Evolutionary conservation across 2,113 vertebrate species (phyloP).

Genomic region (Seriola rivoliana): DNA sequence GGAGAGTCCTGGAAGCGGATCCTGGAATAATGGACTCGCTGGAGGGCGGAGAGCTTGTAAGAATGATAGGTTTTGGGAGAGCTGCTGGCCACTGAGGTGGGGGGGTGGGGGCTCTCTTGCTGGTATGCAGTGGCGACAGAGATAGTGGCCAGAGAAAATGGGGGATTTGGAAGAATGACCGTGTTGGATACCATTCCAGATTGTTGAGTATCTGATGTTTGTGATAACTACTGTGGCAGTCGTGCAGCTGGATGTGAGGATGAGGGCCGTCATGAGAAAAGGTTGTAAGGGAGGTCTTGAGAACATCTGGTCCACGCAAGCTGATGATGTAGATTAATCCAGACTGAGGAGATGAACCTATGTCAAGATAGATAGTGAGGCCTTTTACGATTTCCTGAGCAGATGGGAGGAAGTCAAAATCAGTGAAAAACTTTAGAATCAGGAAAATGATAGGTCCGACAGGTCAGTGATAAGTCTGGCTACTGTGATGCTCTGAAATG

Average conservation of each 20-base stretch:
- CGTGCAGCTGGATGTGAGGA: background rate
- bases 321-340: background rate
- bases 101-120: background rate
- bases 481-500: background rate
- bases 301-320: background rate
- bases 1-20: constrained; percentile 59
- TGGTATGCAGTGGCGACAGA: background rate
- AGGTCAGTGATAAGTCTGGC: background rate
- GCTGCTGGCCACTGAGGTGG: constrained; percentile 1
- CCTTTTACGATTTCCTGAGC: background rate
- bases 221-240: constrained; percentile 1
- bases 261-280: background rate
- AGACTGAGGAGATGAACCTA: background rate
- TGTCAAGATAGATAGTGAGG: background rate
- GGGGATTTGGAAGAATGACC: background rate
- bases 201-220: constrained; percentile 24
- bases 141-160: background rate
- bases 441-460: background rate
- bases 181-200: constrained; percentile 9
- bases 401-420: background rate
- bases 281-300: background rate
- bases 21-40: constrained; percentile 23
- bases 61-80: constrained; percentile 1
- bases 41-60: constrained; percentile 28
- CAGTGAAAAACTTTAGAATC: background rate